phyloP scores from a whole-genome alignment of 2,888 invertebrate species.

The Agrilus mali region DNA sequence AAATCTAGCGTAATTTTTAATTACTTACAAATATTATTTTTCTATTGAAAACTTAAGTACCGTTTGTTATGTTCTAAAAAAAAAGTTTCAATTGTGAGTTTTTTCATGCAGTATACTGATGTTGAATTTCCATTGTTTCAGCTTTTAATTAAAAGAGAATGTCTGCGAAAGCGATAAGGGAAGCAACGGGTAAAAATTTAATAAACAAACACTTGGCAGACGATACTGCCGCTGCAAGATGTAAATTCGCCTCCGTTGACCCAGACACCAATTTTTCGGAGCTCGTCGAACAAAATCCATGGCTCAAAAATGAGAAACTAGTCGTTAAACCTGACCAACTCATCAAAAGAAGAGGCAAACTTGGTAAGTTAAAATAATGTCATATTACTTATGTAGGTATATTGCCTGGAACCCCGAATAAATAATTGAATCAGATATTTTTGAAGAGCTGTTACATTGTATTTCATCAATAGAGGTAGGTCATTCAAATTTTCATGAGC shows the following conservation, averaged over 20 bases:
- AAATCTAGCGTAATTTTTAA: too few relatives aligned
- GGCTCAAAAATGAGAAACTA: slow-evolving; percentile 74
- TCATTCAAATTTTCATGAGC: too few relatives aligned
- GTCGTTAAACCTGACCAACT: slow-evolving; percentile 99
- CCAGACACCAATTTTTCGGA: slow-evolving; percentile 67
- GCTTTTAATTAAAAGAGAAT: slow-evolving; percentile 37
- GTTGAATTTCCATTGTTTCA: slow-evolving; percentile 5
- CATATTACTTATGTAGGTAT: too few relatives aligned
- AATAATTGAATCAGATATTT: background rate
- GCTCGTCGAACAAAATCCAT: slow-evolving; percentile 64
- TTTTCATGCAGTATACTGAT: background rate
- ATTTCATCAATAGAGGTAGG: too few relatives aligned
- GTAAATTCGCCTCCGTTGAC: slow-evolving; percentile 71
- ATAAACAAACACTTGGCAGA: slow-evolving; percentile 67
- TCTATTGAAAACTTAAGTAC: too few relatives aligned
- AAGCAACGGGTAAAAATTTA: slow-evolving; percentile 87
- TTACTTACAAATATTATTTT: too few relatives aligned
- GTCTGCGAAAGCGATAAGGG: slow-evolving; percentile 95
- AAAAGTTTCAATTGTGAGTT: too few relatives aligned
- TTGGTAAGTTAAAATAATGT: slow-evolving; percentile 39
- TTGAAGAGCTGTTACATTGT: background rate
- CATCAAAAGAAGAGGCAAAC: slow-evolving; percentile 94
- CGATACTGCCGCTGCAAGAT: slow-evolving; percentile 55
- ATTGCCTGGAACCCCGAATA: too few relatives aligned
- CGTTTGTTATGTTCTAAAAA: too few relatives aligned